These are phyloP conservation scores for Alethe diademata DNA, from an alignment of 2,113 vertebrate genomes.

Conservation along the genomic window DNA sequence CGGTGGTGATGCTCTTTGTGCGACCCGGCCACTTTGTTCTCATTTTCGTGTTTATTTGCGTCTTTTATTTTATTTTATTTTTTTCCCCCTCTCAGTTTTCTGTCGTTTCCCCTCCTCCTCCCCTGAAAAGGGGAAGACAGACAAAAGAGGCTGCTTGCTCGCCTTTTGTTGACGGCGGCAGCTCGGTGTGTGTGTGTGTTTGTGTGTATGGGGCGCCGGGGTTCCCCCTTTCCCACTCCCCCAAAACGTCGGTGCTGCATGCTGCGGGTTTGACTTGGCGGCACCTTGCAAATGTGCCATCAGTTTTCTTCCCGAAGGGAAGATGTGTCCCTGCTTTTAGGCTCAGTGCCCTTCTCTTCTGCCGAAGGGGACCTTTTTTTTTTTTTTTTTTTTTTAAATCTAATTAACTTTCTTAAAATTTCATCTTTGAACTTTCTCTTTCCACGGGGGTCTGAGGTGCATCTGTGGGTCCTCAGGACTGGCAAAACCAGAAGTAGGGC, in stretches of 20 bases:
- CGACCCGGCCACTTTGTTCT: slow-evolving; percentile 88
- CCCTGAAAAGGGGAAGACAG: slow-evolving; percentile 78
- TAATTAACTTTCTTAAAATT: slow-evolving; percentile 49
- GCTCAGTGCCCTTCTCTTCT: slow-evolving; percentile 50
- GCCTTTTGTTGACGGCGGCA: neutral
- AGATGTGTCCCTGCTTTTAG: slow-evolving; percentile 47
- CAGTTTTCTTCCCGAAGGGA: slow-evolving; percentile 56
- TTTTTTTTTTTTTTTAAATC: neutral
- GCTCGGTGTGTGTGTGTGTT: neutral
- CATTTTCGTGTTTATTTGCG: slow-evolving; percentile 85
- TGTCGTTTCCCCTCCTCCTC: slow-evolving; percentile 70
- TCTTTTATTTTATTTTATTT: slow-evolving; percentile 49
- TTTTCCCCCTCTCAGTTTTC: slow-evolving; percentile 69
- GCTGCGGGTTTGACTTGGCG: slow-evolving; percentile 77
- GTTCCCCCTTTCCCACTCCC: neutral
- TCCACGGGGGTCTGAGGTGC: neutral
- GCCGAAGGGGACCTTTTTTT: slow-evolving; percentile 7
- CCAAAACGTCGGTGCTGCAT: neutral
- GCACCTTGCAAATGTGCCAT: slow-evolving; percentile 76
- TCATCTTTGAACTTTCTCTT: slow-evolving; percentile 8
- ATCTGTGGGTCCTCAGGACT: slow-evolving; percentile 45
- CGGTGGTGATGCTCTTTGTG: slow-evolving; percentile 4
- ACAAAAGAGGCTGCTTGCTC: slow-evolving; percentile 84
- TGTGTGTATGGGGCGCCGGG: neutral
- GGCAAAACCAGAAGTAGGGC: slow-evolving; percentile 57